Evolutionary conservation across 2,888 invertebrate species (phyloP), one percentile per base, ranked within the genome.

Genomic region (Daptonema setosum): DNA sequence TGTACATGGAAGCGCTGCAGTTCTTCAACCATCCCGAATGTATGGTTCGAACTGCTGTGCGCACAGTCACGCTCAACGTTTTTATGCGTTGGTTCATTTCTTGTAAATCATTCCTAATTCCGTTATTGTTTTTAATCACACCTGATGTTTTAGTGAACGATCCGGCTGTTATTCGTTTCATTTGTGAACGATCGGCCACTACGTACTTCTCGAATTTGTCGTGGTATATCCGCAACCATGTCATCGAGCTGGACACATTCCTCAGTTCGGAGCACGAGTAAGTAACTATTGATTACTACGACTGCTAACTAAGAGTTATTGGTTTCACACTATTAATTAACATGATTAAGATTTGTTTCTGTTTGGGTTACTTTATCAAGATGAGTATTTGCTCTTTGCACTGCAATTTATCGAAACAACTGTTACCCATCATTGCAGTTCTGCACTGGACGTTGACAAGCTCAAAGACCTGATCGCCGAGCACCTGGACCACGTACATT

Each of bases 21-120:
- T 93, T 97, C 76, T 97, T 95, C 76, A 93, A 97, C 72, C 95
- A 97, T 74, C 83, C 87, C 0, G 97, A 97, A 75, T 86, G 87
- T 43, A 97, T 97, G 97, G 95, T 97, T 41, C 80, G 97, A 53
- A 99, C 97, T 64, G 97, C 97, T 1, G 97, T 97, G 20, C 78
- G 97, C 59, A 97, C 95, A 17, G 79, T 99, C 61, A 91, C 95
- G 1, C 77, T 99, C 48, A 99, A 97, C 74, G 93, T 99, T 1
- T 97, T 91, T 69, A 72, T 71, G 68, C 76, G 75, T 74, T 65
- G 52, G 59, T 54, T 26, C 22, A 14, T 17, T 35, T 8, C 8
- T 35, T 35, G 35, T 35, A 35, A 11, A 35, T 35, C 8, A 11
- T 35, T 35, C 17, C 35, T 17, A 35, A 17, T 11, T 35, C 8